Evolutionary conservation across 1,140 invertebrate genomes (phyloP), one percentile per base, ranked within the genome.

Genomic region (Drosophila kurseongensis): DNA sequence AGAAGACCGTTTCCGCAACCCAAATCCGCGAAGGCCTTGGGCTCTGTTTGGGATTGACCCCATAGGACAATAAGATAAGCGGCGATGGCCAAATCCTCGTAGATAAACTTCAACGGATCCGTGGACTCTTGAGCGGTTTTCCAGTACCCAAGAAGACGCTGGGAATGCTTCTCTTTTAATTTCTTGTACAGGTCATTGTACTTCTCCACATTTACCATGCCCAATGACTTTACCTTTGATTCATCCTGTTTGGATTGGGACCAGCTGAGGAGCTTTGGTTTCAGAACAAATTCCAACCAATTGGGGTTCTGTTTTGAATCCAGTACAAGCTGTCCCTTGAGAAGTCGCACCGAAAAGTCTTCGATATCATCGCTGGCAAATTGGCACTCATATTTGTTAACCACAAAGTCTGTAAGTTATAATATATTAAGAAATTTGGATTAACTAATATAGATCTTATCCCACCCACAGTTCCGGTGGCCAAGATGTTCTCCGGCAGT

Each of bases 1-100:
- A 99, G 93, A 12, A 99, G 93, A 18, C 99, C 98, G 94, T 99
- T 99, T 0, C 98, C 98, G 94, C 98, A 99, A 1, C 98, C 98
- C 32, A 99, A 93, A 93, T 99, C 98, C 1, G 98, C 94, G 94
- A 99, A 99, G 13, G 93, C 95, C 42, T 91, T 91, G 27, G 92
- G 91, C 54, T 93, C 92, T 0, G 73, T 47, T 61, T 75, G 61
- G 2, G 76, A 78, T 12, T 93, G 41, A 50, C 95, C 93, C 97
- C 97, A 98, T 0, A 97, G 76, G 38, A 97, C 93, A 32, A 99
- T 93, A 14, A 99, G 93, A 92, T 99, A 99, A 2, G 97, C 94
- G 13, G 98, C 97, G 83, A 99, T 99, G 6, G 97, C 97, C 63
- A 99, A 94, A 92, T 99, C 98, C 94, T 99, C 98, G 94, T 97